phyloP scores from a whole-genome alignment of 64 coral and sea anemone species.

The Porites australiensis region DNA sequence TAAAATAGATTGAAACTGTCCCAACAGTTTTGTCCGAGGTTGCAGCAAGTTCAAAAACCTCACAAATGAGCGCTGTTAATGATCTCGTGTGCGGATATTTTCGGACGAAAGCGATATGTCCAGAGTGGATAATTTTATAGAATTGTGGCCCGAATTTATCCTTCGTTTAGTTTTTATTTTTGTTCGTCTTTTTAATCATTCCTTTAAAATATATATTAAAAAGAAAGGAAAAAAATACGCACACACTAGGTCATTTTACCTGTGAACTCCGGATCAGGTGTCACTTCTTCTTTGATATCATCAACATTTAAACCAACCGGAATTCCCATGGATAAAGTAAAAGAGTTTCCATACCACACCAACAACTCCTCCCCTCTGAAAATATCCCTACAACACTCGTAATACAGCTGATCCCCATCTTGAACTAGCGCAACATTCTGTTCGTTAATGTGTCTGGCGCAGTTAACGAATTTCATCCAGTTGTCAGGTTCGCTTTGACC shows the following conservation, averaged over 20 bases:
- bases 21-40: no score
- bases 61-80: no score
- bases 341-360: conserved; percentile 84
- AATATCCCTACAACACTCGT: conserved; percentile 70
- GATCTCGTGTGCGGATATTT: no score
- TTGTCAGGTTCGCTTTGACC: conserved; percentile 71
- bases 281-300: conserved; percentile 33
- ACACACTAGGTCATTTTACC: neutral
- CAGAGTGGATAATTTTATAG: no score
- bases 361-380: conserved; percentile 69
- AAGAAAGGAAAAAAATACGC: no score
- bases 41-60: no score
- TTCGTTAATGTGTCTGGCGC: conserved; percentile 60
- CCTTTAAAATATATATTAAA: no score
- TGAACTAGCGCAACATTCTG: conserved; percentile 87
- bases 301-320: conserved; percentile 41
- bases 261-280: neutral
- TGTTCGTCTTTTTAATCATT: no score
- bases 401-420: conserved; percentile 80
- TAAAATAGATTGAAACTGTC: no score
- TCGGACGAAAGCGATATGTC: no score
- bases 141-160: no score
- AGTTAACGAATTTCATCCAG: conserved; percentile 96
- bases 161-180: no score
- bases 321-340: conserved; percentile 77